Percentiles rank a stretch among this genome's conserved stretches.
These are phyloP conservation scores for Phoenicopterus ruber DNA, from an alignment of 2,113 vertebrate species.

Conservation along the genomic window DNA sequence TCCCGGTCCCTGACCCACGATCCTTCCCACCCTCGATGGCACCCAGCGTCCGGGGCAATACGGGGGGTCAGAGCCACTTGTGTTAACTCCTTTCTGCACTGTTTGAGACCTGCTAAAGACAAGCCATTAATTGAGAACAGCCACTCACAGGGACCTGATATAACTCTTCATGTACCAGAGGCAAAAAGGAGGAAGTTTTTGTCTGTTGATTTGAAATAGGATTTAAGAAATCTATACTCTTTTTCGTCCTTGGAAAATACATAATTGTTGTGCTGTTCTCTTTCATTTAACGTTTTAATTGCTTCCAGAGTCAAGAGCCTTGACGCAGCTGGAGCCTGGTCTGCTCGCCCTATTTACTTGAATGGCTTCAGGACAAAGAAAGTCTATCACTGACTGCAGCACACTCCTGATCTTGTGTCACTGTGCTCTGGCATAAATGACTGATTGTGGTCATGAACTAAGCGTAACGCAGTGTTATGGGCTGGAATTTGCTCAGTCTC, in stretches of 20 bases:
- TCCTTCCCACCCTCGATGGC: accelerated
- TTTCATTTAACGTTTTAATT: background rate
- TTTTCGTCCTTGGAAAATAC: background rate
- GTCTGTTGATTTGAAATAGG: background rate
- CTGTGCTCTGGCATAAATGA: background rate
- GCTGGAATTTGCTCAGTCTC: background rate
- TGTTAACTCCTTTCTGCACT: background rate
- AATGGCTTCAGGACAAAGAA: background rate
- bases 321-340: background rate
- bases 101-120: background rate
- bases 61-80: background rate
- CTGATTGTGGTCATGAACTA: background rate
- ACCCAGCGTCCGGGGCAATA: background rate
- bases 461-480: accelerated
- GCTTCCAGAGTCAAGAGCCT: background rate
- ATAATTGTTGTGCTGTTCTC: background rate
- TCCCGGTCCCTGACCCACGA: background rate
- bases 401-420: background rate
- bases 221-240: background rate
- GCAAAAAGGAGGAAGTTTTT: background rate
- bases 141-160: background rate
- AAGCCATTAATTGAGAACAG: background rate
- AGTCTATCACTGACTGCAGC: background rate
- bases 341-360: background rate
- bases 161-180: background rate